Evolutionary conservation across 23 tunicate genomes (phyloP), one percentile per base, ranked within the genome.

Genomic region (Trididemnum nubilum): DNA sequence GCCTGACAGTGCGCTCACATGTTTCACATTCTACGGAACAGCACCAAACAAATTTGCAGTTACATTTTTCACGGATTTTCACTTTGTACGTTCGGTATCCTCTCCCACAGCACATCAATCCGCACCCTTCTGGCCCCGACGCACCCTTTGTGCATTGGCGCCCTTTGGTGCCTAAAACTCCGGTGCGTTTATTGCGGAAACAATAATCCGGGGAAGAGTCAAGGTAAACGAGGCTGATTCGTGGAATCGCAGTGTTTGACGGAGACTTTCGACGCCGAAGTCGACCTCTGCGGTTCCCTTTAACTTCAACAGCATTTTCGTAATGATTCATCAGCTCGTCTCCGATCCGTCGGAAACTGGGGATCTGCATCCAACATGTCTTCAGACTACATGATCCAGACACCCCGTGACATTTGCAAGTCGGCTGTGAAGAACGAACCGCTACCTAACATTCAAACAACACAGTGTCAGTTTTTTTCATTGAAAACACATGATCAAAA

Each of bases 151-250:
- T 36, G 59, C 99, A 94, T 49, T 89, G 84, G 12, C 99, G 81
- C 2, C 95, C 99, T 35, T 71, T 82, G 0, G 99, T 94, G 70
- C 99, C 99, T 28, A 52, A 52, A 27, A 89, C 85, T 12, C 94
- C 88, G 36, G 80, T 94, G 44, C 83, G 71, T 0, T 57, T 38
- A 65, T 89, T 85, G 38, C 54, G 59, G 38, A 33, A 37, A 76
- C 99, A 94, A 77, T 89, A 94, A 71, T 94, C 95, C 27, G 99
- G 95, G 31, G 97, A 89, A 35, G 94, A 81, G n/a, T 94, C 95
- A 34, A 85, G 81, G 59, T 59, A 85, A 4, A 94, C 88, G 7
- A 89, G 81, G 51, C 80, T 81, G 50, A 80, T 84, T 25, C 81
- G 69, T 18, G 35, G 37, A 65, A 88, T 71, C 21, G 39, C 35